Base-by-base conservation (phyloP, 2,113 vertebrate species). In the Cacatua alba region DNA sequence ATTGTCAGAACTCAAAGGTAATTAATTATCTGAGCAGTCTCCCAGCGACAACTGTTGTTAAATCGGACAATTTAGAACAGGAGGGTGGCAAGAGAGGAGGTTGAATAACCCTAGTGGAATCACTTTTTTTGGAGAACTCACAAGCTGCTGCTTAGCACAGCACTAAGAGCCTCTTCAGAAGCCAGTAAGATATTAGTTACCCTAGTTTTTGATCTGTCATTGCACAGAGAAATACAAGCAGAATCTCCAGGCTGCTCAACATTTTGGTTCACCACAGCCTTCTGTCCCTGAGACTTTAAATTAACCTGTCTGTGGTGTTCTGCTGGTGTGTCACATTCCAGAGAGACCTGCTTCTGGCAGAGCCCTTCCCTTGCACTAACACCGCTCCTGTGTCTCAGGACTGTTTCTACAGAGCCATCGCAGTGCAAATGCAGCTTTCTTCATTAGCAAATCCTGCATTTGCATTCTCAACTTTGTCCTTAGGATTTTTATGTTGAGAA, bases 241-340 rank as follows among this genome's bases (percentile, higher is more conserved):
- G 15, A 24, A 7, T 52, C 20, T 43, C 24, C 21, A 82, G 84
- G 4, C 33, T 84, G 12, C 63, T 88, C 20, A 55, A 11, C 13
- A 25, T 75, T 67, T 71, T 68, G 24, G 11, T 68, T 64, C 37
- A 65, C 26, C 25, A 41, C 11, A 76, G 17, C 2, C 3, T 86
- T 78, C 29, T 49, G 23, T 25, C 5, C 7, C 7, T 0, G 0
- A 75, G 25, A 72, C 25, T 72, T 51, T 37, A 23, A 86, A 46
- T 59, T 77, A 64, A 57, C 11, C 33, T 29, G 18, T 28, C 11
- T 18, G 5, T 2, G 1, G 43, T 24, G 16, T 49, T 77, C 14
- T 2, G 9, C 37, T 0, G 0, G 7, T 19, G 11, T 4, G 0
- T 33, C 16, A 60, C 3, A 21, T 60, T 39, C 17, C 33, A 4